Evolutionary conservation across 2,888 invertebrate species (phyloP).

Genomic region (Trilocha varians): DNA sequence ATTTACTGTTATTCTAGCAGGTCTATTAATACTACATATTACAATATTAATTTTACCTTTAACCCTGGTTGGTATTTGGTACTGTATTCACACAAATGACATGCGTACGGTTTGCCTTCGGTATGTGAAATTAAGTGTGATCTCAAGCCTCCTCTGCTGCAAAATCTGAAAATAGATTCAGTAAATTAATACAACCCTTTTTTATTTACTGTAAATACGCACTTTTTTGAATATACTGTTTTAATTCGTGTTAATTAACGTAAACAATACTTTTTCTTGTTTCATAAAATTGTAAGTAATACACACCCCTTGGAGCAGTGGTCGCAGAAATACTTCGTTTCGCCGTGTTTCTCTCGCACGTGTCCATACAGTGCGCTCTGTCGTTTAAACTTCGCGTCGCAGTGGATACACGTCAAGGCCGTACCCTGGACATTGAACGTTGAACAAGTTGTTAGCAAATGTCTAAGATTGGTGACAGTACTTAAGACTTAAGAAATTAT

Average conservation of each 20-base stretch:
- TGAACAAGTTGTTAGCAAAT: too few relatives aligned
- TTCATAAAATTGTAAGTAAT: background rate
- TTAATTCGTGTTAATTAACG: background rate
- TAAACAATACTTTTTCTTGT: background rate
- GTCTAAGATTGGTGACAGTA: too few relatives aligned
- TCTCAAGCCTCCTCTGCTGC: conserved; percentile 19
- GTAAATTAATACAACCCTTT: too few relatives aligned
- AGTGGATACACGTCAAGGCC: conserved; percentile 27
- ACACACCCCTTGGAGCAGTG: conserved; percentile 39
- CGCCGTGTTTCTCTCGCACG: conserved; percentile 19
- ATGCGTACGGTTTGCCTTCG: conserved; percentile 20
- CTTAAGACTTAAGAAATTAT: too few relatives aligned
- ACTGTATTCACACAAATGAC: conserved; percentile 34
- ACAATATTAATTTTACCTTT: conserved; percentile 18
- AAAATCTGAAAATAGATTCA: conserved; percentile 33
- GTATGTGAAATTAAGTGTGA: conserved; percentile 28
- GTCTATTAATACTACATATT: background rate
- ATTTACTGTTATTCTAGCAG: too few relatives aligned
- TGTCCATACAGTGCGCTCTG: conserved; percentile 29
- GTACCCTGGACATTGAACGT: conserved; percentile 28
- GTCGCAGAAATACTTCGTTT: conserved; percentile 31
- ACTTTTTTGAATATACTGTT: too few relatives aligned
- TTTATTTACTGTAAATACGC: too few relatives aligned
- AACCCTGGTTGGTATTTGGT: conserved; percentile 24
- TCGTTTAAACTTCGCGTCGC: conserved; percentile 19